These are phyloP conservation scores for Scleropages formosus DNA, from an alignment of 2,797 vertebrate species.

Conservation along the genomic window DNA sequence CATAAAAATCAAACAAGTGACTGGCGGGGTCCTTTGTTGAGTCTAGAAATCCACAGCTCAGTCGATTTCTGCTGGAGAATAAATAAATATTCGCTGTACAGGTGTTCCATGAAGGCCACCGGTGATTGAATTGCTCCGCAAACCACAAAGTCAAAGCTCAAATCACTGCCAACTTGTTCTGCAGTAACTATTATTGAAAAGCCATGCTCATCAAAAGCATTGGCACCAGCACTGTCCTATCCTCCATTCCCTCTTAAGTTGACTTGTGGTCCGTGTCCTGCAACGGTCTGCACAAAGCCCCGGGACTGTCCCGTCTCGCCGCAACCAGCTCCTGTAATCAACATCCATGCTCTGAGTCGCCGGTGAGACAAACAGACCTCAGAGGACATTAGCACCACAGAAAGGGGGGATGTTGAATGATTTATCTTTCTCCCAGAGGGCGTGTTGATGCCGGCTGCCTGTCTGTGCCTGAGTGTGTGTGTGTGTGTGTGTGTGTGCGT, in stretches of 20 bases:
- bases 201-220: slow-evolving; percentile 23
- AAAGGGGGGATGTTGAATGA: slow-evolving; percentile 47
- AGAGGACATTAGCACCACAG: slow-evolving; percentile 56
- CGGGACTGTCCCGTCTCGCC: slow-evolving; percentile 69
- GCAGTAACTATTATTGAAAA: slow-evolving; percentile 33
- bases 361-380: slow-evolving; percentile 56
- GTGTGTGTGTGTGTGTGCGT: slow-evolving; percentile 35
- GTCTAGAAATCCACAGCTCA: not conserved
- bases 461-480: slow-evolving; percentile 41
- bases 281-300: slow-evolving; percentile 67
- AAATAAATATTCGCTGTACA: not conserved
- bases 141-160: not conserved
- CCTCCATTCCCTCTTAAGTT: slow-evolving; percentile 33
- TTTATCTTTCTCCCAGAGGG: slow-evolving; percentile 68
- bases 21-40: not conserved
- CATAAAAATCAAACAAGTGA: slow-evolving; percentile 28
- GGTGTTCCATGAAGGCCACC: not conserved
- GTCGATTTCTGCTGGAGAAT: not conserved
- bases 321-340: slow-evolving; percentile 74
- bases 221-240: slow-evolving; percentile 23
- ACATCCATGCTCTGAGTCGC: slow-evolving; percentile 58
- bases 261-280: slow-evolving; percentile 44
- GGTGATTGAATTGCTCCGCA: not conserved
- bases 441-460: slow-evolving; percentile 67
- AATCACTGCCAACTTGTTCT: slow-evolving; percentile 30